Evolutionary conservation across 2,113 vertebrate genomes (phyloP).

Genomic region (Canis aureus): DNA sequence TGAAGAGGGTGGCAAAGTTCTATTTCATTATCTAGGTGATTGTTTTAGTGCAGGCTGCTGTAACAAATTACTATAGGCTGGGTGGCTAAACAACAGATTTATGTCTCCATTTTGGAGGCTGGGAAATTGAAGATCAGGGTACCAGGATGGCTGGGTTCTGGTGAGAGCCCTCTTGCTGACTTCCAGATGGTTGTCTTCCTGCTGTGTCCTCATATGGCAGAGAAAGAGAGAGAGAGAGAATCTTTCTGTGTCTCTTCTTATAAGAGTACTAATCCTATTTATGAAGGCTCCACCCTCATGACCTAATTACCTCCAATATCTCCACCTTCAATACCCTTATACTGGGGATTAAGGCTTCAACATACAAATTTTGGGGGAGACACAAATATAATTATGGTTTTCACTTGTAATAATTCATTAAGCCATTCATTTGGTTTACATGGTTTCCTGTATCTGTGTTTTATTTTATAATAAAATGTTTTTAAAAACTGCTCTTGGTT

Average conservation of each 20-base stretch:
- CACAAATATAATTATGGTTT: not conserved
- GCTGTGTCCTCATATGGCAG: not conserved
- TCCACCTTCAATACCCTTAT: not conserved
- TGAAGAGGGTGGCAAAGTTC: not conserved
- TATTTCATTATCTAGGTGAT: not conserved
- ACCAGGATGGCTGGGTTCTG: not conserved
- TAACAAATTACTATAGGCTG: not conserved
- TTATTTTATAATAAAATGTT: not conserved
- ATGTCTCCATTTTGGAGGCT: not conserved
- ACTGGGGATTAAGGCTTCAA: not conserved
- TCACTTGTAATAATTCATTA: constrained; percentile 25
- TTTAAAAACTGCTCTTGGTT: not conserved
- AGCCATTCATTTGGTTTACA: not conserved
- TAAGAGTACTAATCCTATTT: not conserved
- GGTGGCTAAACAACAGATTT: not conserved
- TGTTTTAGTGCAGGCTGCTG: not conserved
- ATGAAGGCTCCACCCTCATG: not conserved
- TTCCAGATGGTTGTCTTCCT: not conserved
- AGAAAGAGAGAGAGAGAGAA: not conserved
- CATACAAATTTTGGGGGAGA: not conserved
- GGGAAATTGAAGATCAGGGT: not conserved
- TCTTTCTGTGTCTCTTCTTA: not conserved
- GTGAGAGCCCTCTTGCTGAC: not conserved
- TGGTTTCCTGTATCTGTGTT: not conserved
- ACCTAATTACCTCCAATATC: not conserved